Evolutionary conservation across 2,888 invertebrate genomes (phyloP), one percentile per base, ranked within the genome.

Genomic region (Pemphredon lugubris): DNA sequence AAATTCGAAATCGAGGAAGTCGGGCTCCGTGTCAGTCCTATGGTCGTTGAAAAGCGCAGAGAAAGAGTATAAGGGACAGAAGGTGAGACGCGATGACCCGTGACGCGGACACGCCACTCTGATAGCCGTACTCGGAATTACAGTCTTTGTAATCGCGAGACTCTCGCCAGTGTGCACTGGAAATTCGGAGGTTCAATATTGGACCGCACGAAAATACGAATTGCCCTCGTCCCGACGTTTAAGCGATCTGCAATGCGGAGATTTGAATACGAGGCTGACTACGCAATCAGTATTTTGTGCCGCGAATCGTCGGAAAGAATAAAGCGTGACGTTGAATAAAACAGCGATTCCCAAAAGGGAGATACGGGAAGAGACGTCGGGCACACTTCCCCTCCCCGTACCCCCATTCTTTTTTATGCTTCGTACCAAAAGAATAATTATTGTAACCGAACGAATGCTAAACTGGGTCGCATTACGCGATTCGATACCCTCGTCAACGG

Each of bases 21-120:
- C 79, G 82, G 74, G 78, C 74, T 74, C 69, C 77, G 74, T 71
- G 78, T 78, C 73, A 70, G 78, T 77, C 77, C 73, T 81, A n/a
- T 72, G 72, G 69, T 74, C 65, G 74, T 75, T 61, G 72, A 77
- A 77, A 77, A 73, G 77, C 76, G 72, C 73, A 73, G 68, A 75
- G 73, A 77, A 77, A 75, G 71, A 76, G 73, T 77, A 78, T 76
- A 75, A 79, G 77, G 74, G 80, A 74, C 45, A 65, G 68, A 67
- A 53, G 54, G 63, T 57, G 60, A 60, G 64, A 65, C 58, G 30
- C 60, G 39, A 69, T 16, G 59, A 54, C 26, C 20, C n/a, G n/a
- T n/a, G n/a, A n/a, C n/a, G n/a, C n/a, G n/a, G n/a, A n/a, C 18
- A 66, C 60, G 45, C 48, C 77, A 63, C 47, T 58, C 66, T 67